Evolutionary conservation across 2,888 invertebrate species (phyloP).

Genomic region (Beris morrisii): DNA sequence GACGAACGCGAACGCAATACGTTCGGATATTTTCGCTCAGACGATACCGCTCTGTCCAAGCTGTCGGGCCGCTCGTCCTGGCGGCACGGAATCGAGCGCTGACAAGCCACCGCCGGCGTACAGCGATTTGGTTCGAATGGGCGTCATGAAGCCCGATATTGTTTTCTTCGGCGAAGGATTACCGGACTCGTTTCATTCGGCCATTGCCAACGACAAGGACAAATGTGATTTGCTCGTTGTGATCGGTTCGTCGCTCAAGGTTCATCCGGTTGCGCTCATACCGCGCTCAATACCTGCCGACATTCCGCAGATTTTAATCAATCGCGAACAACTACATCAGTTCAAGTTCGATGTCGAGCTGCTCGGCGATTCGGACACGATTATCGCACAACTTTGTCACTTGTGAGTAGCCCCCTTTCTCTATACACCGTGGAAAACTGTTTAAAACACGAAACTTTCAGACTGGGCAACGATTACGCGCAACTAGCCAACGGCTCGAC

Average conservation of each 20-base stretch:
- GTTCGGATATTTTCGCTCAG: constrained; percentile 71
- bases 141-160: constrained; percentile 90
- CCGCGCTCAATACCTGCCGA: constrained; percentile 76
- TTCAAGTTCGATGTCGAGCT: constrained; percentile 84
- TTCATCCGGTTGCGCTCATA: constrained; percentile 85
- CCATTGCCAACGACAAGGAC: constrained; percentile 80
- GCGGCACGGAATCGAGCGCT: neutral
- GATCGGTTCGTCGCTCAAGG: constrained; percentile 88
- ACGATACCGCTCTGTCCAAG: constrained; percentile 69
- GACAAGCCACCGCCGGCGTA: neutral
- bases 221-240: constrained; percentile 85
- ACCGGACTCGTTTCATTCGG: constrained; percentile 80
- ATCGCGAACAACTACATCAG: constrained; percentile 79
- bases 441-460: neutral
- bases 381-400: constrained; percentile 75
- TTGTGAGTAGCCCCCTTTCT: constrained; percentile 57
- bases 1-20: constrained; percentile 73
- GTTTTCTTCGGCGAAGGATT: constrained; percentile 94
- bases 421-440: neutral
- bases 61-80: constrained; percentile 50
- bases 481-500: neutral
- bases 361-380: constrained; percentile 80
- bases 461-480: constrained; percentile 2
- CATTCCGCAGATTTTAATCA: constrained; percentile 88
- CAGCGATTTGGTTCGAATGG: constrained; percentile 48